These are phyloP conservation scores for Lemur catta DNA, from an alignment of 2,797 vertebrate species.

Conservation along the genomic window DNA sequence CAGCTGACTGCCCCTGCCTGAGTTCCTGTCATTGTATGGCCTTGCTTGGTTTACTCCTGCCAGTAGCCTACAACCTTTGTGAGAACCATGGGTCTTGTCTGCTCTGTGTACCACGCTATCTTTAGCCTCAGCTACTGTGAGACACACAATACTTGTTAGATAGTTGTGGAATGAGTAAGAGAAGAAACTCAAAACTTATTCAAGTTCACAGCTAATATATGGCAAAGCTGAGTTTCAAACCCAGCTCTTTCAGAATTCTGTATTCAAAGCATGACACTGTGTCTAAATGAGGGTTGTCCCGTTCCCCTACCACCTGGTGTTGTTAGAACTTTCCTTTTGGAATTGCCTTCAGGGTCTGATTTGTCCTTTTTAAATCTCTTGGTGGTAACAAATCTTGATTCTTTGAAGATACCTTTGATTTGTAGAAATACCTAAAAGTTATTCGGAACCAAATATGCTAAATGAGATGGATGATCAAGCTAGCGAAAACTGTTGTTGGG, in stretches of 20 bases:
- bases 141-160: not conserved
- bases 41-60: not conserved
- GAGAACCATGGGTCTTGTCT: not conserved
- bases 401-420: constrained; percentile 5
- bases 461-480: not conserved
- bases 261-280: not conserved
- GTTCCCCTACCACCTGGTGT: not conserved
- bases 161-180: not conserved
- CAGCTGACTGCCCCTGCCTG: not conserved
- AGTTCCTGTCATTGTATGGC: not conserved
- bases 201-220: not conserved
- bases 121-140: not conserved
- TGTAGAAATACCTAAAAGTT: constrained; percentile 14
- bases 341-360: not conserved
- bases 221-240: not conserved
- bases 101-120: not conserved
- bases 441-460: not conserved
- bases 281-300: not conserved
- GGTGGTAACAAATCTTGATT: not conserved
- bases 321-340: not conserved
- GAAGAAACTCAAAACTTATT: not conserved
- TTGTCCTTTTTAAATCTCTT: not conserved
- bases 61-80: not conserved
- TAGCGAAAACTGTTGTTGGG: not conserved
- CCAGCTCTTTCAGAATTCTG: not conserved